These are phyloP conservation scores for Candoia aspera DNA, from an alignment of 2,113 vertebrate species.

Conservation along the genomic window DNA sequence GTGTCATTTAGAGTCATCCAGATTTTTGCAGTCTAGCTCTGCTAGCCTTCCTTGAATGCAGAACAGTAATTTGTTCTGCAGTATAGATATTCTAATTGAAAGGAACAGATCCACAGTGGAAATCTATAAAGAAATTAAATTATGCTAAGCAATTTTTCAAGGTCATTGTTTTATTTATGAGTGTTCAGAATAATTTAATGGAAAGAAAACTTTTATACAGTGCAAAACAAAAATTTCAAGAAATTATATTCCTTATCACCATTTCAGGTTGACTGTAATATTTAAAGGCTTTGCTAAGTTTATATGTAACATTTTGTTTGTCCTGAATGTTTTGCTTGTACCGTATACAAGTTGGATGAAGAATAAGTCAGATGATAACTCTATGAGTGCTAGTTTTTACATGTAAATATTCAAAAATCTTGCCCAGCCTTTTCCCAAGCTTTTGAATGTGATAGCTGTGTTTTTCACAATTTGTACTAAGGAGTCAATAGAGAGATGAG, in stretches of 20 bases:
- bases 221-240: background rate
- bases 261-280: background rate
- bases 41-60: too few species aligned
- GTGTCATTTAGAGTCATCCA: too few species aligned
- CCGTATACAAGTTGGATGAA: background rate
- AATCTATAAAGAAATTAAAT: rapidly evolving
- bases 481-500: background rate
- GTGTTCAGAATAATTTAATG: background rate
- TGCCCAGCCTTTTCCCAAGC: background rate
- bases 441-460: background rate
- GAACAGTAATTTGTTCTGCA: too few species aligned
- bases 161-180: conserved; percentile 10
- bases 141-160: background rate
- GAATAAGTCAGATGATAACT: background rate
- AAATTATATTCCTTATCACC: background rate
- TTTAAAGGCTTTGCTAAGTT: background rate
- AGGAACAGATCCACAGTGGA: too few species aligned
- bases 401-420: background rate
- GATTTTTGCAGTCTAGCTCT: too few species aligned
- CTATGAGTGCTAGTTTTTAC: background rate
- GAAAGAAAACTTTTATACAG: background rate
- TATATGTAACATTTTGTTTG: background rate
- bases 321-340: background rate
- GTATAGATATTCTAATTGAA: too few species aligned
- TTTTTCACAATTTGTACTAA: background rate